These are phyloP conservation scores for Sphinx pinastri DNA, from an alignment of 2,888 invertebrate genomes.

Conservation along the genomic window DNA sequence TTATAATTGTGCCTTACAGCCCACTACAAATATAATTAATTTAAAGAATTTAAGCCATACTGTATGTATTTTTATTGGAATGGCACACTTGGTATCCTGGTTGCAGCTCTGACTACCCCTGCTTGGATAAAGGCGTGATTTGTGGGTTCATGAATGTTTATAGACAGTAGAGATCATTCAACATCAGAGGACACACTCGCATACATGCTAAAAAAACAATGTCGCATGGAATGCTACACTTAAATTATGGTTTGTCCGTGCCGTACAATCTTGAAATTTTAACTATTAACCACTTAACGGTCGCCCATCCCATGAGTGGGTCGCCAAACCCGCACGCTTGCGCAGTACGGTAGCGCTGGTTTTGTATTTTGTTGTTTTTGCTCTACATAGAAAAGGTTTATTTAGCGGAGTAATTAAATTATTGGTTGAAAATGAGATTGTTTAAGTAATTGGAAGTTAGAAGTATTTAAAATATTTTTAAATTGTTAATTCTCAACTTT, in stretches of 20 bases:
- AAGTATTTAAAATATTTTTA: too few species aligned
- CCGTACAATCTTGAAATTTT: background rate
- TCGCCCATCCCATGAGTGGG: slow-evolving; percentile 1
- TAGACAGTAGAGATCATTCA: background rate
- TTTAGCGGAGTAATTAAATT: too few species aligned
- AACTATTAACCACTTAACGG: slow-evolving; percentile 15
- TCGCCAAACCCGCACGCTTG: background rate
- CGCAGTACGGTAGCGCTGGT: background rate
- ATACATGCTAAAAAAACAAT: too few species aligned
- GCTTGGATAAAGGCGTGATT: too few species aligned
- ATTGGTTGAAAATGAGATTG: too few species aligned
- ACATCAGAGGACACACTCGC: background rate
- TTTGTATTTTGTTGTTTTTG: background rate
- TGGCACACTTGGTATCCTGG: too few species aligned
- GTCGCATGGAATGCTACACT: background rate
- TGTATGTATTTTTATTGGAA: too few species aligned
- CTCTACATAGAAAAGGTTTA: background rate
- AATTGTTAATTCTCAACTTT: too few species aligned
- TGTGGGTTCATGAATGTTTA: background rate
- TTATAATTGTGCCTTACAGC: too few species aligned
- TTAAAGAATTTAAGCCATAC: too few species aligned
- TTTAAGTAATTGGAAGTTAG: too few species aligned
- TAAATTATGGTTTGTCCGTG: background rate
- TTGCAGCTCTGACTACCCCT: too few species aligned
- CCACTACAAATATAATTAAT: background rate